phyloP scores from a whole-genome alignment of 2,797 vertebrate species.

The Mergus octosetaceus region DNA sequence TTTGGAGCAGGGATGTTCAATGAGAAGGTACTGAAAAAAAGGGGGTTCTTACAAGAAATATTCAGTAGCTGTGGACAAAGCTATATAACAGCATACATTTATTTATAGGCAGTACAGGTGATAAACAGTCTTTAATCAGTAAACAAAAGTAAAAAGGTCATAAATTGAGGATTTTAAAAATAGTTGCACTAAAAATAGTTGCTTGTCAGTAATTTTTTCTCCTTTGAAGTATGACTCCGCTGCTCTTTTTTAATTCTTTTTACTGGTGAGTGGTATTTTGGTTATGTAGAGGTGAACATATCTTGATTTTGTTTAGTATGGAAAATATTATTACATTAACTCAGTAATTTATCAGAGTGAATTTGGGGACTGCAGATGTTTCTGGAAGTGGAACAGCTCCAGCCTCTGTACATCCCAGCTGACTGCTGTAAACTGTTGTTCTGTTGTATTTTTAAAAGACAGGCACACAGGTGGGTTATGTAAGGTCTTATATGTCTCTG shows the following conservation, averaged over 20 bases:
- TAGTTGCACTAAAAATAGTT: not conserved
- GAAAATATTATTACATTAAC: not conserved
- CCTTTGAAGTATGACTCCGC: not conserved
- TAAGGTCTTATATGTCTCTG: not conserved
- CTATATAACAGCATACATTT: not conserved
- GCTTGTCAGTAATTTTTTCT: not conserved
- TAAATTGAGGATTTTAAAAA: not conserved
- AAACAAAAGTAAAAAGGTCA: not conserved
- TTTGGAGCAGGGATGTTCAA: not conserved
- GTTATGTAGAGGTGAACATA: not conserved
- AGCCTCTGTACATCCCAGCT: not conserved
- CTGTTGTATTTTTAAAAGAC: not conserved
- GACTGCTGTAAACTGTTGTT: not conserved
- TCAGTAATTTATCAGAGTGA: not conserved
- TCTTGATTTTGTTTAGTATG: not conserved
- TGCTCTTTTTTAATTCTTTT: not conserved
- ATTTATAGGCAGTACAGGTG: not conserved
- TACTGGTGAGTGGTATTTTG: not conserved
- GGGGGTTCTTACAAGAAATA: not conserved
- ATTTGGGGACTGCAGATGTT: not conserved
- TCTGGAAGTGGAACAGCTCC: not conserved
- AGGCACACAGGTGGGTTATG: not conserved
- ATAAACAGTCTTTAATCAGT: not conserved
- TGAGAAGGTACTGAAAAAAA: not conserved
- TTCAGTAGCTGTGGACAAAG: not conserved